phyloP scores from a whole-genome alignment of 2,888 invertebrate genomes.

The Muschampia staudingeri region DNA sequence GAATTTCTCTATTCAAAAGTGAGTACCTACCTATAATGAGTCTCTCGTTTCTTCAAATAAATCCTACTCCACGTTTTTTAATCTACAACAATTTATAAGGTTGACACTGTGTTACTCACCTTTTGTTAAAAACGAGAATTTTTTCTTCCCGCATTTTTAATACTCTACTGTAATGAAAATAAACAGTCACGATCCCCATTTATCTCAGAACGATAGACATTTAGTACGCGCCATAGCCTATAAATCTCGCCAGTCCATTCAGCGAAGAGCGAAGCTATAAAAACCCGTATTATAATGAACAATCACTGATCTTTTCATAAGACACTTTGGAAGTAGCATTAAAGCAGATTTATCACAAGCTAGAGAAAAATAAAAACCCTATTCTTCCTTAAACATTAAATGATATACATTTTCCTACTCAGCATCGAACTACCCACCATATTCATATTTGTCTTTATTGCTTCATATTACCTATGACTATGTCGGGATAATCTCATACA shows the following conservation, averaged over 20 bases:
- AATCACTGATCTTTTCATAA: conserved; percentile 34
- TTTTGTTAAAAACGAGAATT: not conserved
- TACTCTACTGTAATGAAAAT: conserved; percentile 20
- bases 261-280: conserved; percentile 62
- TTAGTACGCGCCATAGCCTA: conserved; percentile 38
- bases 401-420: not conserved
- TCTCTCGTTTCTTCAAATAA: not conserved
- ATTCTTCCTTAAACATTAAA: not conserved
- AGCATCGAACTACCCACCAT: no score
- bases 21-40: not conserved
- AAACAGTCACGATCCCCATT: conserved; percentile 38
- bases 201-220: conserved; percentile 41
- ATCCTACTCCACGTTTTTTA: not conserved
- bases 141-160: not conserved
- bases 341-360: not conserved
- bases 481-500: no score
- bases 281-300: conserved; percentile 71
- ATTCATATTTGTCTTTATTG: no score
- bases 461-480: no score
- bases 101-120: not conserved
- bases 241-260: conserved; percentile 40
- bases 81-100: not conserved
- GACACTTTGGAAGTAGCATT: not conserved
- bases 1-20: not conserved
- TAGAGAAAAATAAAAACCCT: not conserved